Conservation (phyloP, 2,797 vertebrate genomes). For the Dermochelys coriacea region DNA sequence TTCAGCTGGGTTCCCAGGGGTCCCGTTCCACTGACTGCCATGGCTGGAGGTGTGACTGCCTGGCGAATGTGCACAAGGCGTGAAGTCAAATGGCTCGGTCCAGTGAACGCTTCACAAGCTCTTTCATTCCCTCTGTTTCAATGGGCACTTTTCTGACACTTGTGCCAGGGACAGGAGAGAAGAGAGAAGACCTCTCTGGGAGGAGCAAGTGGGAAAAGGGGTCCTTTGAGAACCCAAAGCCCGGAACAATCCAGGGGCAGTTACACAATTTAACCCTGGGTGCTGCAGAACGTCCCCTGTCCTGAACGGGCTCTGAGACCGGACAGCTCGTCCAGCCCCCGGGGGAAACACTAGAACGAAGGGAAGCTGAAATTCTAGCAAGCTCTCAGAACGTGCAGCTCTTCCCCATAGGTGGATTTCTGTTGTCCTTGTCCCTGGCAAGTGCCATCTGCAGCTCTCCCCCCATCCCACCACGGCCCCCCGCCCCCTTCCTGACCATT, state of each 20-base stretch:
- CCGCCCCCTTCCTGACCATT: background rate
- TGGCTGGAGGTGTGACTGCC: background rate
- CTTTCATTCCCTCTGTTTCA: background rate
- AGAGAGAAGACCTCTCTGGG: too few species aligned
- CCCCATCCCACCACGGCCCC: too few species aligned
- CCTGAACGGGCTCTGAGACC: too few species aligned
- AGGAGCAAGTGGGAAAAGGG: too few species aligned
- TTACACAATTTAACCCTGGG: background rate
- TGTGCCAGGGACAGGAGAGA: background rate
- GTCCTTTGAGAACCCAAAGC: too few species aligned
- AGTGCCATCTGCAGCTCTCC: too few species aligned
- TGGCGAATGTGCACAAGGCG: background rate
- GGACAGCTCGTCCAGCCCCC: background rate
- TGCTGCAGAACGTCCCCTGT: too few species aligned
- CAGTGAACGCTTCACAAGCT: accelerated
- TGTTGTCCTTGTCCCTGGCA: too few species aligned
- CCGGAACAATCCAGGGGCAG: too few species aligned
- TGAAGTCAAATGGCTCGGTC: background rate
- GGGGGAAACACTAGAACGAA: background rate
- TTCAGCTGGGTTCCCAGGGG: background rate
- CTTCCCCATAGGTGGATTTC: too few species aligned
- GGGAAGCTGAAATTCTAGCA: background rate
- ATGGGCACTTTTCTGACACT: too few species aligned
- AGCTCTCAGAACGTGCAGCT: too few species aligned
- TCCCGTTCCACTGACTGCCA: background rate